Base-by-base conservation (phyloP, 2,113 vertebrate genomes). In the Dasypus novemcinctus region DNA sequence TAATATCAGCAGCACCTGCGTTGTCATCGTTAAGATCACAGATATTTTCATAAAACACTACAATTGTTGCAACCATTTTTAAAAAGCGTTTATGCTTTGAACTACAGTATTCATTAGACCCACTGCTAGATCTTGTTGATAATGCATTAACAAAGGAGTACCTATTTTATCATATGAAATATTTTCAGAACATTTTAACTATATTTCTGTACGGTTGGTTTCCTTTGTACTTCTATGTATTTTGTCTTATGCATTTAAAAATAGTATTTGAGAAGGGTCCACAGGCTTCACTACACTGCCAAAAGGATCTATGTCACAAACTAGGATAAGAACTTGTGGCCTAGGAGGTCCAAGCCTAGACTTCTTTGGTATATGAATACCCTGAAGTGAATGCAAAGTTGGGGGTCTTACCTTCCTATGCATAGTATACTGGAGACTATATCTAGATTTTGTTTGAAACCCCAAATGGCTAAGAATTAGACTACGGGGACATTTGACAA, bases 151-250 rank as follows among this genome's bases (percentile, higher is more conserved):
- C 68, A 63, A 33, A 75, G 11, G 38, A 49, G 2, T 31, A 52
- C 21, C 52, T 92, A 5, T 54, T 33, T 75, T 90, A 81, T 15
- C 75, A 3, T 41, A 57, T 38, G 46, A 78, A n/a, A 31, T 1
- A 66, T 57, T 84, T 95, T 78, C 25, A 81, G 84, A 74, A 83
- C 94, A 59, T 66, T 96, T 92, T 95, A 91, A 46, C 49, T 36
- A 0, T 52, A 80, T 75, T 80, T 66, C 63, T 41, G 0, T 76
- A 46, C 94, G 90, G 71, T 71, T 86, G 49, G 52, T 75, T 80
- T 87, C 76, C 41, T 81, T 97, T 76, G 46, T 33, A 84, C 78
- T 79, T 91, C 25, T 66, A 6, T 21, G 0, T 74, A 43, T 76
- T 91, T 95, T 89, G 12, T 59, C 59, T 41, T 95, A 49, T 54